Evolutionary conservation across 2,797 vertebrate species (phyloP).

Genomic region (Acanthiza pusilla): DNA sequence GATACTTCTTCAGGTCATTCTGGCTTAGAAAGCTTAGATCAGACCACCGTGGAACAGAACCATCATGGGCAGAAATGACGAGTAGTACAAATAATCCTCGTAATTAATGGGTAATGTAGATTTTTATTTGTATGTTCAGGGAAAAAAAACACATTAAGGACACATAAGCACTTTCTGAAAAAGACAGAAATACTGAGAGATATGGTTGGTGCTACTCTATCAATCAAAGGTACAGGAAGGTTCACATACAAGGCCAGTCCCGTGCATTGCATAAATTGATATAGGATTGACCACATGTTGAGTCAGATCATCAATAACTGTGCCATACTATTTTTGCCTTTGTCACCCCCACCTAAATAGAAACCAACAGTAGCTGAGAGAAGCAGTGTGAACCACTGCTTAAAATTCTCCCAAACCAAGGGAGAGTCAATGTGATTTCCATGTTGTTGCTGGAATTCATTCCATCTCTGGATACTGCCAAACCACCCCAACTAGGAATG

Average conservation of each 20-base stretch:
- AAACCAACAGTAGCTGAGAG: not conserved
- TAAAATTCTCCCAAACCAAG: not conserved
- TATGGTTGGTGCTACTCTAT: not conserved
- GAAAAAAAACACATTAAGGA: not conserved
- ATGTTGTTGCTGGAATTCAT: constrained; percentile 27
- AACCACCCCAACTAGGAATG: constrained; percentile 8
- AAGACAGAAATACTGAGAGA: not conserved
- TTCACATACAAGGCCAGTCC: not conserved
- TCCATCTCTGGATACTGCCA: constrained; percentile 31
- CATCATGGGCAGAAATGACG: not conserved
- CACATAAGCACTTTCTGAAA: not conserved
- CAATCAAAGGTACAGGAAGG: not conserved
- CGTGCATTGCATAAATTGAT: not conserved
- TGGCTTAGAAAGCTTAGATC: not conserved
- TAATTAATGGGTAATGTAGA: not conserved
- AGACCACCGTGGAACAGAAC: not conserved
- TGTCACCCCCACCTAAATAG: not conserved
- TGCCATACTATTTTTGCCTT: not conserved
- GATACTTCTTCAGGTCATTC: not conserved
- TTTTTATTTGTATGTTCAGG: not conserved
- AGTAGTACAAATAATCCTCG: not conserved
- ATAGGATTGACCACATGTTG: not conserved
- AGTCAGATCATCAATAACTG: not conserved
- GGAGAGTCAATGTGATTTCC: constrained; percentile 20
- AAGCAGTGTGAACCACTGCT: not conserved